phyloP scores from a whole-genome alignment of 64 coral and sea anemone species.

The Stichodactyla mertensii region DNA sequence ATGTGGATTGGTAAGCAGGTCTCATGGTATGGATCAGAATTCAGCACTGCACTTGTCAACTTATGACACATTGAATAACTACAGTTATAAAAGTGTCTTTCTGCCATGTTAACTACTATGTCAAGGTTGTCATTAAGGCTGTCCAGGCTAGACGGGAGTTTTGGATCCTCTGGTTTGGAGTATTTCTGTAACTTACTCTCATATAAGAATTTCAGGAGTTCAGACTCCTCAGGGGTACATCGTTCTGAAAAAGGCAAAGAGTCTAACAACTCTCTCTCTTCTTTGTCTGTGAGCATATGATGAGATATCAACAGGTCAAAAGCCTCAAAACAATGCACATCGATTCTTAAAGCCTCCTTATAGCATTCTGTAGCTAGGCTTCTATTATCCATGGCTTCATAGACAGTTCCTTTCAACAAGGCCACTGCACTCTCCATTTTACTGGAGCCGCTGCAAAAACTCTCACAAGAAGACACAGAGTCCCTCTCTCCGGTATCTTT shows the following conservation, averaged over 20 bases:
- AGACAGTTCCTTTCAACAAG: slow-evolving; percentile 73
- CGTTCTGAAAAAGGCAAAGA: slow-evolving; percentile 85
- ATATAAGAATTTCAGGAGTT: slow-evolving; percentile 83
- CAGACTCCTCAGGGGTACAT: slow-evolving; percentile 82
- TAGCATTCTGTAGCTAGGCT: slow-evolving; percentile 83
- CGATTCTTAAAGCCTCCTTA: slow-evolving; percentile 83
- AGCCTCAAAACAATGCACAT: slow-evolving; percentile 98
- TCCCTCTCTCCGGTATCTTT: slow-evolving; percentile 73
- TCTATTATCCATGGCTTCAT: slow-evolving; percentile 95
- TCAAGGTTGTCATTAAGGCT: slow-evolving; percentile 83
- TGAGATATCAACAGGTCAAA: slow-evolving; percentile 95
- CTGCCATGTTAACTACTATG: slow-evolving; percentile 85
- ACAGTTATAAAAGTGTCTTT: slow-evolving; percentile 91
- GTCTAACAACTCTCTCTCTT: slow-evolving; percentile 70
- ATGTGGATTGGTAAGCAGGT: slow-evolving; percentile 91
- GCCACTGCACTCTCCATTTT: slow-evolving; percentile 79
- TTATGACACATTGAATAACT: slow-evolving; percentile 78
- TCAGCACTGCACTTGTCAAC: slow-evolving; percentile 68
- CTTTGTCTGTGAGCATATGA: slow-evolving; percentile 90
- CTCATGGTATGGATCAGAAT: slow-evolving; percentile 81
- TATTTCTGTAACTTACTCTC: slow-evolving; percentile 80
- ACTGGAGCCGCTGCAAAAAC: slow-evolving; percentile 44
- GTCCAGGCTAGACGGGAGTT: slow-evolving; percentile 65
- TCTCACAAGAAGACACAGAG: slow-evolving; percentile 33
- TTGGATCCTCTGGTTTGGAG: slow-evolving; percentile 77